These are phyloP conservation scores for Eurystomus gularis DNA, from an alignment of 2,113 vertebrate species.

Conservation along the genomic window DNA sequence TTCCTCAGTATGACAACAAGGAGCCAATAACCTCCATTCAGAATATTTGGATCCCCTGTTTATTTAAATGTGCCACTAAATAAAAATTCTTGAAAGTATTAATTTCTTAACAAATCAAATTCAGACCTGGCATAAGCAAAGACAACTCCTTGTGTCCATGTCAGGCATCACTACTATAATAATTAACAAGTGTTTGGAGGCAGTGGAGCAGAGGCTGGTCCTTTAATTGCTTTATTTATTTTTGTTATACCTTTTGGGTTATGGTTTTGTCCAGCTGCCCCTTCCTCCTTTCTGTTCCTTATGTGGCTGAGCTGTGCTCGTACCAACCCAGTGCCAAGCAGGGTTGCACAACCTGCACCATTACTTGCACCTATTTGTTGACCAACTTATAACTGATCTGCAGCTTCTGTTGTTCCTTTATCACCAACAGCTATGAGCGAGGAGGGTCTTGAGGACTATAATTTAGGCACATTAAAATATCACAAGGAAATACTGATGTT, in stretches of 20 bases:
- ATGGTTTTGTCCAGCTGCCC: slow-evolving; percentile 40
- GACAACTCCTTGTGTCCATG: neutral
- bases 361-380: slow-evolving; percentile 27
- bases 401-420: neutral
- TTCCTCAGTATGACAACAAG: neutral
- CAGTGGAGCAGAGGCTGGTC: neutral
- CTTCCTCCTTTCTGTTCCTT: slow-evolving; percentile 67
- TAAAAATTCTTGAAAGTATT: neutral
- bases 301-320: neutral
- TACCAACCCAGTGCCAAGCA: rapidly evolving
- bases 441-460: neutral
- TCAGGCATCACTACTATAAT: rapidly evolving
- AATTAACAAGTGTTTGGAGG: neutral
- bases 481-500: neutral
- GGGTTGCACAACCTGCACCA: neutral
- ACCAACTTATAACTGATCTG: slow-evolving; percentile 6
- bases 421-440: rapidly evolving
- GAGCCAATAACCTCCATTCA: neutral
- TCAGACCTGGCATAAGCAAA: neutral
- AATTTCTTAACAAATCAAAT: neutral
- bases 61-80: neutral
- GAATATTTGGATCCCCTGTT: neutral
- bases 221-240: neutral
- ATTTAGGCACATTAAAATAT: neutral
- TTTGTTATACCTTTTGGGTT: neutral